Conservation (phyloP, 2,113 vertebrate species). For the Numenius arquata region DNA sequence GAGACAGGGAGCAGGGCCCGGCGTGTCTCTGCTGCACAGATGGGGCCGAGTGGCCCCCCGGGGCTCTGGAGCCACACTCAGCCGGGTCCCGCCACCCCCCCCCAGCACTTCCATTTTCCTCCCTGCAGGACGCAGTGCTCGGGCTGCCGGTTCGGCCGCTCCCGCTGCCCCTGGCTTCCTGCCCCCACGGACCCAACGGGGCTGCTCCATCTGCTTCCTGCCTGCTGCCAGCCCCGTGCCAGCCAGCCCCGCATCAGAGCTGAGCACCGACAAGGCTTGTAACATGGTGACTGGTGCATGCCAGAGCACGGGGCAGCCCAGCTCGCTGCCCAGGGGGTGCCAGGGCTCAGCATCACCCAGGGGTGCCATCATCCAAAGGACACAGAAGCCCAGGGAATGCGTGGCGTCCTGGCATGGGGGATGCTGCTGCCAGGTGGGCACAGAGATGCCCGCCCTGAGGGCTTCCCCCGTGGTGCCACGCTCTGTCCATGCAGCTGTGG, state of each 20-base stretch:
- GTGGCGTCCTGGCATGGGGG: fast-evolving
- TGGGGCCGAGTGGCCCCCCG: fast-evolving
- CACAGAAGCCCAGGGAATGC: background rate
- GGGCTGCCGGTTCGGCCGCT: background rate
- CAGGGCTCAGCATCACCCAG: background rate
- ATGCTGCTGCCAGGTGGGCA: background rate
- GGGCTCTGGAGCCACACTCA: background rate
- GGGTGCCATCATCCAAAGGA: background rate
- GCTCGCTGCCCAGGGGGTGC: background rate
- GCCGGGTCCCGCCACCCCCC: fast-evolving
- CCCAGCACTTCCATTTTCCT: background rate
- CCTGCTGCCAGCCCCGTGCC: background rate
- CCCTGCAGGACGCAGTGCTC: background rate
- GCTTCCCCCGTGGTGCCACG: background rate
- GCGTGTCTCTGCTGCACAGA: background rate
- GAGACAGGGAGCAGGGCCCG: background rate
- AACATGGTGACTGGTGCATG: fast-evolving
- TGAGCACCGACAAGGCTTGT: background rate
- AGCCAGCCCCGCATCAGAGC: background rate
- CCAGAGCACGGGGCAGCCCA: fast-evolving
- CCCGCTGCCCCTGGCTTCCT: background rate
- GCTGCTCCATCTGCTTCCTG: slow-evolving; percentile 32
- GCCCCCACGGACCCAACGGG: background rate
- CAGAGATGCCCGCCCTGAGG: background rate
- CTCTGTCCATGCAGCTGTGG: background rate